phyloP scores from a whole-genome alignment of 2,113 vertebrate genomes.

The Ptilorrhoa leucosticta region DNA sequence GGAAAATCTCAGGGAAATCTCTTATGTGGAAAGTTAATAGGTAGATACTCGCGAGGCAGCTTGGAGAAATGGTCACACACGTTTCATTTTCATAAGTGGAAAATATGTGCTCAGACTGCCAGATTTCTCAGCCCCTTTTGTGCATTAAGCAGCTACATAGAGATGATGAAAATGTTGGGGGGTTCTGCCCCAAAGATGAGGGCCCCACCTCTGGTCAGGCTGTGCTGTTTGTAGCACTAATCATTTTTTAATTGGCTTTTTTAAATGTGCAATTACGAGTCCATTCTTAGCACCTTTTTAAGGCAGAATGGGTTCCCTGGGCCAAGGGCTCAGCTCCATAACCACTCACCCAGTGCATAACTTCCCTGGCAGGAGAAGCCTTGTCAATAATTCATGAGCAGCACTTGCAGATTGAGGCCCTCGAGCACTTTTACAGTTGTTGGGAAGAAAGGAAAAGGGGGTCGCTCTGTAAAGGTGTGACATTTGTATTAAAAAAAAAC shows the following conservation, averaged over 20 bases:
- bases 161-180: neutral
- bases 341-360: neutral
- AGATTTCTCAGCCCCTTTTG: neutral
- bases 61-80: neutral
- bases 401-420: neutral
- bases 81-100: neutral
- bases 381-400: neutral
- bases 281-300: neutral
- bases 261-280: neutral
- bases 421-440: neutral
- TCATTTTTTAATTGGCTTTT: neutral
- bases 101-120: neutral
- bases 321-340: neutral
- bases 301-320: neutral
- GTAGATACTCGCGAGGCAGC: neutral
- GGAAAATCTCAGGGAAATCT: constrained; percentile 23
- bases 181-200: neutral
- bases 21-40: neutral
- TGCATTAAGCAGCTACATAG: neutral
- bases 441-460: neutral
- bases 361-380: neutral
- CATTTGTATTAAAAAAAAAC: neutral
- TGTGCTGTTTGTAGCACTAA: neutral
- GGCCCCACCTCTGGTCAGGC: neutral
- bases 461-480: neutral